These are phyloP conservation scores for Drosophila nikananu DNA, from an alignment of 1,140 invertebrate genomes.

Conservation along the genomic window DNA sequence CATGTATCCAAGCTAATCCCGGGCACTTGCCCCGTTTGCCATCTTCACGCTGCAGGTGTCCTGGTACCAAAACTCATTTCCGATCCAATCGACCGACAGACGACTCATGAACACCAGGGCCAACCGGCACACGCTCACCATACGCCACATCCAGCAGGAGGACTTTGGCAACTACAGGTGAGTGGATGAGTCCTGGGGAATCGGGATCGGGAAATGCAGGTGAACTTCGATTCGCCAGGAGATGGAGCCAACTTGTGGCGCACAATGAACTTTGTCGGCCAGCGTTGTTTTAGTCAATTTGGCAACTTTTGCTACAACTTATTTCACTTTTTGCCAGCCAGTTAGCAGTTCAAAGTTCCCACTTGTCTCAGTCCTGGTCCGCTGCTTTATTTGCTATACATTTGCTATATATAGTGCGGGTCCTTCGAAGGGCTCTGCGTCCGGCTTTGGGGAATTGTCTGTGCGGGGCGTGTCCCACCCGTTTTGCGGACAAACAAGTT, in stretches of 20 bases:
- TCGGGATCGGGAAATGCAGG: conserved; percentile 11
- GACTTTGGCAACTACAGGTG: conserved; percentile 90
- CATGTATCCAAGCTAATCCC: conserved; percentile 32
- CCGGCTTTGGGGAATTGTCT: conserved; percentile 43
- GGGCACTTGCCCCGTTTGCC: conserved; percentile 2
- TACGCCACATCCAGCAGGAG: conserved; percentile 88
- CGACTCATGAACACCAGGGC: conserved; percentile 88
- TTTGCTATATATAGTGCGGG: conserved; percentile 23
- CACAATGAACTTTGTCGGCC: conserved; percentile 55
- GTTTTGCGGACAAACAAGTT: conserved; percentile 77
- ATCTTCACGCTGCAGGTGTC: conserved; percentile 85
- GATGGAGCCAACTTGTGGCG: conserved; percentile 45
- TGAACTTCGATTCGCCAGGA: conserved; percentile 14
- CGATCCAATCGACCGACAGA: conserved; percentile 88
- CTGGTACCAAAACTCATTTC: conserved; percentile 90
- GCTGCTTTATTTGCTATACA: conserved; percentile 47
- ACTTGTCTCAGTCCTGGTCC: conserved; percentile 30
- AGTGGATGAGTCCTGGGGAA: conserved; percentile 48
- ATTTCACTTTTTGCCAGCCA: conserved; percentile 66
- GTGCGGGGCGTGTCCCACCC: conserved; percentile 53
- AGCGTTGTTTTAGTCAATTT: conserved; percentile 79
- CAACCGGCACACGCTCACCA: conserved; percentile 88
- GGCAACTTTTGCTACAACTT: conserved; percentile 70
- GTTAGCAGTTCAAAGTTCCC: conserved; percentile 48
- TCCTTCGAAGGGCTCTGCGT: conserved; percentile 16